Conservation (phyloP, 2,113 vertebrate genomes). For the Falco punctatus region DNA sequence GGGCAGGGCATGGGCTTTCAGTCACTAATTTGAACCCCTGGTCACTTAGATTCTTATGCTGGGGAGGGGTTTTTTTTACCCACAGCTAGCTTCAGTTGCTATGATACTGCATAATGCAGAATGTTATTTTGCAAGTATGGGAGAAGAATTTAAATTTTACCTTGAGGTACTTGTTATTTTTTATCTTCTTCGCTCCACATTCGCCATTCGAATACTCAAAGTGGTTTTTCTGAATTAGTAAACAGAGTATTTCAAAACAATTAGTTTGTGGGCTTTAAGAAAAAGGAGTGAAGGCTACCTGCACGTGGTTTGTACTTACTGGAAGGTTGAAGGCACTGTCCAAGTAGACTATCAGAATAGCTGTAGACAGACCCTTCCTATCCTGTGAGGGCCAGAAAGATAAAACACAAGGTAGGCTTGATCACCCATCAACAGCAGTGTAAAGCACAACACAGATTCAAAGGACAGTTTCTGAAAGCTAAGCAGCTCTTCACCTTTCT, state of each 20-base stretch:
- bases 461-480: not conserved
- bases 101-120: not conserved
- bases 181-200: slow-evolving; percentile 79
- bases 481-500: not conserved
- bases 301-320: slow-evolving; percentile 76
- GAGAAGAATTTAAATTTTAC: slow-evolving; percentile 68
- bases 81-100: not conserved
- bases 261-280: not conserved
- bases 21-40: not conserved
- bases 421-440: not conserved
- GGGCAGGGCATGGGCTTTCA: not conserved
- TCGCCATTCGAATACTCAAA: slow-evolving; percentile 85
- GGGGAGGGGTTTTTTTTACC: not conserved
- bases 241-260: slow-evolving; percentile 11
- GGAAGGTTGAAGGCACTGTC: slow-evolving; percentile 90
- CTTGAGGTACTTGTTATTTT: slow-evolving; percentile 78
- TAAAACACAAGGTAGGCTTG: not conserved
- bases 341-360: slow-evolving; percentile 91
- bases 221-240: slow-evolving; percentile 82
- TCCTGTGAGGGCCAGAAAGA: slow-evolving; percentile 72
- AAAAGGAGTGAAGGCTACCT: not conserved
- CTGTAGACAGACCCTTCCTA: slow-evolving; percentile 79
- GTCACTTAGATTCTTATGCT: not conserved
- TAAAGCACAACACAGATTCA: not conserved
- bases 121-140: not conserved